These are phyloP conservation scores for Mycetomoellerius zeteki DNA, from an alignment of 1,140 invertebrate species.

Conservation along the genomic window DNA sequence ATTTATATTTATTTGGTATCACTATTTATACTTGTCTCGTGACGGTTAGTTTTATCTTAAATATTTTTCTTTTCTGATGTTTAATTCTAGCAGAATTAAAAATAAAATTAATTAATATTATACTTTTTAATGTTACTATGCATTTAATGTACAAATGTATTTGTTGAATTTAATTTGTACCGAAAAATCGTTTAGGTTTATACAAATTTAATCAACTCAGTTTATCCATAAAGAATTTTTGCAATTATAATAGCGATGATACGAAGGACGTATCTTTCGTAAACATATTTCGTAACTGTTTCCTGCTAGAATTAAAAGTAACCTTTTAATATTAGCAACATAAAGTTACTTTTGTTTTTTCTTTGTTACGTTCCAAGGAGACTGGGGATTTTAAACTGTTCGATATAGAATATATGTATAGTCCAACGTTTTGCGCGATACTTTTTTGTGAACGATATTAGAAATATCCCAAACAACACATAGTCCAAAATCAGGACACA, in stretches of 20 bases:
- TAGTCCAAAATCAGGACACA: too few species aligned
- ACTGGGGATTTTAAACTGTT: conserved; percentile 36
- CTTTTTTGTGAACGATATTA: background rate
- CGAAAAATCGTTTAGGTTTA: background rate
- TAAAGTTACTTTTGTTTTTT: background rate
- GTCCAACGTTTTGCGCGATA: background rate
- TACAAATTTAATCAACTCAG: background rate
- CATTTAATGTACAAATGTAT: background rate
- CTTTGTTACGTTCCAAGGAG: conserved; percentile 20
- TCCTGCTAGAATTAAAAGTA: background rate
- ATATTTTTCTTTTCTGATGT: conserved; percentile 7
- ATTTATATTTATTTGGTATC: conserved; percentile 64
- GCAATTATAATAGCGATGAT: background rate
- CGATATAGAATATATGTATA: background rate
- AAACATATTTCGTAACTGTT: background rate
- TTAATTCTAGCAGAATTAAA: conserved; percentile 11
- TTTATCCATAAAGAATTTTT: background rate
- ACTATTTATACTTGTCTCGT: conserved; percentile 63
- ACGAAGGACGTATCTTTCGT: background rate
- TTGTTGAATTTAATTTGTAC: background rate
- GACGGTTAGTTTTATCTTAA: background rate
- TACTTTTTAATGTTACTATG: background rate
- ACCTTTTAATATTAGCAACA: background rate
- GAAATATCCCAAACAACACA: background rate
- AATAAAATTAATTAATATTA: background rate